Base-by-base conservation (phyloP, 2,797 vertebrate species). In the Sebastes itinus region DNA sequence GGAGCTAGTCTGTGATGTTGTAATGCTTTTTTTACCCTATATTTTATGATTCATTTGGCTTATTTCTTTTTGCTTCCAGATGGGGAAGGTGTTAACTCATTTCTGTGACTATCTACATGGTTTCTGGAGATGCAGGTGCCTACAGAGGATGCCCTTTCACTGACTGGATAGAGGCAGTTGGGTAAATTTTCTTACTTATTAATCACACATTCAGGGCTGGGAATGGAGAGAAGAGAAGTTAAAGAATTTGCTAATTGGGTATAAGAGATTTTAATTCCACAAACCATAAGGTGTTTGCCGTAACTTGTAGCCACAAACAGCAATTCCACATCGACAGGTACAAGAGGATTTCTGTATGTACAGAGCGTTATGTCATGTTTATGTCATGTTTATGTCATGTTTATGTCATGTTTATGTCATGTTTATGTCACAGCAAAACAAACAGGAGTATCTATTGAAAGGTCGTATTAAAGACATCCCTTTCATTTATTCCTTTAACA, bases 51-150 rank as follows among this genome's bases (percentile, higher is more conserved):
- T 16, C 0, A 49, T 66, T 6, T 55, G 2, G 5, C 14, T 68
- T 27, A 11, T 54, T 46, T 18, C 1, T 30, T 72, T 14, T 81
- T 67, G 23, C 71, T 80, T 88, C 2, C 68, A 94, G 94, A 94
- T 94, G 91, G 80, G 73, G 83, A 82, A 70, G 63, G 52, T 8
- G 1, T 72, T 86, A 33, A 13, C 59, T 74, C 33, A 63, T 59
- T 81, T 67, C 65, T 46, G 38, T 88, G 33, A 82, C 77, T 78
- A 78, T 77, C 84, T 81, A 72, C 83, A 85, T 74, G 75, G 88
- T 92, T 91, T 89, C 83, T 84, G 93, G 88, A 91, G 85, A 92
- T 92, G 91, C 87, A 83, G 88, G 75, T 92, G 88, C 76, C 90
- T 63, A 76, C 81, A 82, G 59, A 84, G 35, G 77, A 78, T 65